Evolutionary conservation across 1,140 invertebrate genomes (phyloP), one percentile per base, ranked within the genome.

Genomic region (Lucilia sericata): DNA sequence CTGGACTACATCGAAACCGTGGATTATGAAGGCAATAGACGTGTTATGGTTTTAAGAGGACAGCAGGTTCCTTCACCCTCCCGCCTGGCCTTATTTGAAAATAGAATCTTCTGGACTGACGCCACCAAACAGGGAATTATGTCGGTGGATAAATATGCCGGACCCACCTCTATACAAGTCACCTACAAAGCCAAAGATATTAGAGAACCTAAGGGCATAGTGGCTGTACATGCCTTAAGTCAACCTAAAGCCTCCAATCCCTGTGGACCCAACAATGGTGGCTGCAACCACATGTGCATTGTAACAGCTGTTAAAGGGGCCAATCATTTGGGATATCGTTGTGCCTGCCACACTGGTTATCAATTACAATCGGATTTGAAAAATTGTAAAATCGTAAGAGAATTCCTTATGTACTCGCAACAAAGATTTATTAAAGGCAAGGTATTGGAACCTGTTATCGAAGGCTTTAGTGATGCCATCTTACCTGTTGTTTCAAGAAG

Each of bases 1-100:
- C 91, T 99, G 55, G 98, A 99, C 91, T 99, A 99, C 89, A 99
- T 99, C 85, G 98, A 99, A 89, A 98, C 97, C 0, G 97, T 98
- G 2, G 96, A 99, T 90, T 99, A 99, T 88, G 95, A 98, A 84
- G 99, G 98, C 0, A 93, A 94, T 19, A 93, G 96, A 84, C 92
- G 97, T 55, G 94, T 95, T 70, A 93, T 97, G 88, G 94, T 98
- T 2, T 89, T 97, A 0, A 91, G 96, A 84, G 96, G 97, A 21
- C 95, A 96, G 82, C 93, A 96, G 82, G 97, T 98, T 0, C 98
- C 98, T 1, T 96, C 96, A 19, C 96, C 97, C 0, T 95, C 96
- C 0, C 92, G 96, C 30, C 88, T 99, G 8, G 94, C 97, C 0
- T 90, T 98, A 0, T 99, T 98, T 91, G 98, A 99, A 91, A 96